Conservation (phyloP, 2,888 invertebrate genomes). For the Torymus texanus region DNA sequence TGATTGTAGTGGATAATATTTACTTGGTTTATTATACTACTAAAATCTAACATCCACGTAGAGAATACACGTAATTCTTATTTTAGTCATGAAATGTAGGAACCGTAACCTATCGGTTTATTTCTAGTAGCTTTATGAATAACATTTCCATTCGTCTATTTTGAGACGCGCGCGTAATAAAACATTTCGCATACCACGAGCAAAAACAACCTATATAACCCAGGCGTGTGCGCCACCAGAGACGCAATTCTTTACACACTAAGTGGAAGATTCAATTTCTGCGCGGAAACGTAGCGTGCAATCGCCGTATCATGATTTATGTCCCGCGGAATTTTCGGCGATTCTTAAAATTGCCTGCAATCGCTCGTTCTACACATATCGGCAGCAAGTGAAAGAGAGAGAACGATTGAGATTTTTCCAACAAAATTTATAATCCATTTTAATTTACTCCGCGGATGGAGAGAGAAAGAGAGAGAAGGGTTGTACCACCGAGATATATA, state of each 20-base stretch:
- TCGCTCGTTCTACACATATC: conserved; percentile 32
- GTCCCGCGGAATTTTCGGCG: conserved; percentile 39
- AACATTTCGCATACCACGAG: neutral
- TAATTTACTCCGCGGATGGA: conserved; percentile 66
- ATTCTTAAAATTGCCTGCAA: conserved; percentile 54
- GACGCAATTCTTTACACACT: conserved; percentile 44
- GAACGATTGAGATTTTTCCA: conserved; percentile 64
- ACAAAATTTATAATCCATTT: conserved; percentile 73
- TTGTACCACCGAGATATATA: conserved; percentile 60
- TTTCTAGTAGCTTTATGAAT: too few species aligned
- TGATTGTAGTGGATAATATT: neutral
- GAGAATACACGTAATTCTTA: too few species aligned
- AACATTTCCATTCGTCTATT: neutral
- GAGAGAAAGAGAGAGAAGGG: neutral
- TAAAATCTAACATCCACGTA: too few species aligned
- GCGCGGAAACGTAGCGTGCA: conserved; percentile 19
- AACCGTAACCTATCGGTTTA: too few species aligned
- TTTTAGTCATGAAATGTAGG: too few species aligned
- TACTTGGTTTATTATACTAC: too few species aligned
- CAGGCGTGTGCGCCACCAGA: neutral
- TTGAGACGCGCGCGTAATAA: neutral
- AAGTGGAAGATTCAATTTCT: conserved; percentile 55
- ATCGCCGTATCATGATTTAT: conserved; percentile 48
- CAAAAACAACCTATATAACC: neutral
- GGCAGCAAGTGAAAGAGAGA: conserved; percentile 35